These are phyloP conservation scores for Limnothrissa miodon DNA, from an alignment of 2,113 vertebrate genomes.

Conservation along the genomic window DNA sequence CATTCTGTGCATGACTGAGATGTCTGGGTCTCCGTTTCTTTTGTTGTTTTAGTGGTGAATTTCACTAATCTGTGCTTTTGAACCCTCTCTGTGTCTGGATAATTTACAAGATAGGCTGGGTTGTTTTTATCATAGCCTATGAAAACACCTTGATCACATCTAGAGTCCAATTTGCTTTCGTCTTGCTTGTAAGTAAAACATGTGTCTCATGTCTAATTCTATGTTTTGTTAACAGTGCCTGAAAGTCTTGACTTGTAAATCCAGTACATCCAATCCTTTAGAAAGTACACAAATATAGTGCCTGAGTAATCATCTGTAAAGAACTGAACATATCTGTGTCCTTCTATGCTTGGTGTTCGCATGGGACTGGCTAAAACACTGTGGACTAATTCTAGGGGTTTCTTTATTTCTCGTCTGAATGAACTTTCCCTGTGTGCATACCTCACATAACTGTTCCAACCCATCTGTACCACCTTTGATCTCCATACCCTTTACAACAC, in stretches of 20 bases:
- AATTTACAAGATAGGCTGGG: conserved; percentile 23
- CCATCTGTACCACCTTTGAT: background rate
- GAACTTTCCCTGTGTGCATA: background rate
- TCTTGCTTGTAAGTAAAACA: conserved; percentile 34
- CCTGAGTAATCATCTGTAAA: no score
- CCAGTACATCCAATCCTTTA: conserved; percentile 37
- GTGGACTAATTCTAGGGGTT: background rate
- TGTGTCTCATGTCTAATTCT: conserved; percentile 35
- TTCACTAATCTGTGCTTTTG: conserved; percentile 28
- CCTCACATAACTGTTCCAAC: background rate
- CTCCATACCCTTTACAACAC: conserved; percentile 6
- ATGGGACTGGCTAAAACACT: background rate
- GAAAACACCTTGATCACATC: conserved; percentile 24
- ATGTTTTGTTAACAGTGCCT: conserved; percentile 20
- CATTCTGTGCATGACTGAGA: background rate
- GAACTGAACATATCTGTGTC: no score
- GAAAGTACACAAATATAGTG: no score
- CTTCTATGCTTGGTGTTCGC: no score
- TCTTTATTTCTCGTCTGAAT: background rate
- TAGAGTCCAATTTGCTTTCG: conserved; percentile 27
- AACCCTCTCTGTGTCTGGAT: conserved; percentile 25
- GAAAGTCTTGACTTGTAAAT: conserved; percentile 17
- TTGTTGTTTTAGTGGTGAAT: conserved; percentile 3
- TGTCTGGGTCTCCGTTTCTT: conserved; percentile 22
- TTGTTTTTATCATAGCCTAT: conserved; percentile 16